Evolutionary conservation across 2,797 vertebrate genomes (phyloP), one percentile per base, ranked within the genome.

Genomic region (Leptatherina wallacei): DNA sequence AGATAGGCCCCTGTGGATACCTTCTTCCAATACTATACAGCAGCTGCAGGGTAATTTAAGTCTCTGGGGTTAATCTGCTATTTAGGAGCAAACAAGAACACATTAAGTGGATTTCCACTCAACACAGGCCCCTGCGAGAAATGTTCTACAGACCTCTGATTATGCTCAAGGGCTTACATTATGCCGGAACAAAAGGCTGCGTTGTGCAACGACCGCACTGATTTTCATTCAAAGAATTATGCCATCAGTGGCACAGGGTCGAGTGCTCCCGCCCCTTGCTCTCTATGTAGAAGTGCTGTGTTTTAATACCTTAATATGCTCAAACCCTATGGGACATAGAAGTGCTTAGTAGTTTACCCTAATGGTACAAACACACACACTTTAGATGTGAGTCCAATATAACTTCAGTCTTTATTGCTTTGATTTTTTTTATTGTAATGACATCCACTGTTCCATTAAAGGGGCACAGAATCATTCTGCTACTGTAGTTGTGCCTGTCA

Each of bases 51-150:
- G 56, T 68, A 64, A 35, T 72, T 74, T 67, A 71, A 77, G 78
- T 77, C 85, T 78, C 55, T 56, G 54, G 60, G 81, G 83, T 78
- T 88, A 80, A 86, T 85, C 83, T 81, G 80, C 85, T 85, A 83
- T 89, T 89, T 82, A 88, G 81, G 29, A 80, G 77, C 83, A 87
- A 85, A 88, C 76, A 87, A 65, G 62, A 81, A 72, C 65, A 85
- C 64, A 73, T 65, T 72, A 80, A 82, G 69, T 85, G 82, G 76
- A 86, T 85, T 84, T 82, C 74, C 70, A 78, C 80, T 83, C 76
- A 78, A 71, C 66, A 59, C 33, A 58, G 60, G 38, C 49, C 57
- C 59, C 56, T 62, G 40, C 24, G 65, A 61, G 56, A 81, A 77
- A 78, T 68, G 35, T 65, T 79, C 62, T 40, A 73, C 80, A 62